These are phyloP conservation scores for Gymnobelideus leadbeateri DNA, from an alignment of 2,113 vertebrate genomes.

Conservation along the genomic window DNA sequence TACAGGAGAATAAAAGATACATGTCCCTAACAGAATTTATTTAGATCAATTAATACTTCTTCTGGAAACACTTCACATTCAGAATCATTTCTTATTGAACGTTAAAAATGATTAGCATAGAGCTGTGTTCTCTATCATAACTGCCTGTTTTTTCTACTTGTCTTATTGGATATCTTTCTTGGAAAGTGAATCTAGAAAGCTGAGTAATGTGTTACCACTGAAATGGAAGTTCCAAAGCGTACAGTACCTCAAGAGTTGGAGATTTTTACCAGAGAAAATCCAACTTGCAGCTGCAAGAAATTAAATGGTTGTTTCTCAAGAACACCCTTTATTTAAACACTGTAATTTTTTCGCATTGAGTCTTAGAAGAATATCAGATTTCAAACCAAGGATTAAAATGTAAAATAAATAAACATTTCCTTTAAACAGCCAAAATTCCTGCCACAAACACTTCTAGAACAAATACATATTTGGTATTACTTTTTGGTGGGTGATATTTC, in stretches of 20 bases:
- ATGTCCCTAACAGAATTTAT: neutral
- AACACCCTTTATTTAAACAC: neutral
- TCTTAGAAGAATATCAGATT: constrained; percentile 50
- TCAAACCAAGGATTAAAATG: constrained; percentile 53
- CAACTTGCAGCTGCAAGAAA: constrained; percentile 25
- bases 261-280: constrained; percentile 41
- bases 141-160: neutral
- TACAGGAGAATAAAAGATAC: neutral
- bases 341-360: constrained; percentile 28
- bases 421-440: constrained; percentile 33
- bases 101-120: neutral
- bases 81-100: neutral
- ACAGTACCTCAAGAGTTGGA: neutral
- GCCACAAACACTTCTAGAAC: constrained; percentile 20
- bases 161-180: neutral
- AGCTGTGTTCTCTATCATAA: no score
- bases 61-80: constrained; percentile 3
- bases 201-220: neutral
- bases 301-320: constrained; percentile 11
- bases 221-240: neutral
- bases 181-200: neutral
- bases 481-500: neutral
- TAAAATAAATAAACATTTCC: constrained; percentile 41
- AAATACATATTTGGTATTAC: constrained; percentile 56
- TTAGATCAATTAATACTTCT: neutral